Evolutionary conservation across 2,888 invertebrate species (phyloP), one percentile per base, ranked within the genome.

Genomic region (Sicus ferrugineus): DNA sequence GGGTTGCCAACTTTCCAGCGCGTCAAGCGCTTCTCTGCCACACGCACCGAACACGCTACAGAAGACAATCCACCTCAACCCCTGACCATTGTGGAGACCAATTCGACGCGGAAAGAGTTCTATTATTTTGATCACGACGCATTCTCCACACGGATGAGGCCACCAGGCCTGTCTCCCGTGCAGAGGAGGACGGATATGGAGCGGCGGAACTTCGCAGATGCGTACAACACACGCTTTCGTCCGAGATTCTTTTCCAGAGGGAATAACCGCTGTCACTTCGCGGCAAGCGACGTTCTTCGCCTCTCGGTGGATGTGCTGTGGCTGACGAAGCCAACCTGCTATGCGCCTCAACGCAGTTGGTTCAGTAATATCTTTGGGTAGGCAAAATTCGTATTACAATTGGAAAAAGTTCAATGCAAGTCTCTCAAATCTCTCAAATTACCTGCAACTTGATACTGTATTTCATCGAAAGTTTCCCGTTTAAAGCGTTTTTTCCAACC

Each of bases 61-160:
- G n/a, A n/a, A 1, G 46, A 26, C 26, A 46, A 74, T 73, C 0
- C 78, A 81, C n/a, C n/a, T 26, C 80, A 80, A 63, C 81, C 81
- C 0, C 63, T 80, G 6, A 74, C 78, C 0, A 76, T 81, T 0
- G 81, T 82, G 4, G 82, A 83, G 67, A 82, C 83, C 0, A 82
- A 82, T 23, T 81, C 83, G 0, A 82, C 83, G 1, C 79, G 83
- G 28, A 82, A 82, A 62, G 83, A 81, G 30, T 81, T 76, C 42
- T 82, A 83, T 34, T 82, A 76, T 34, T 75, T 74, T 42, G 82
- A 82, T 67, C 79, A 75, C 21, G 80, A 81, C 30, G 75, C 80
- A 70, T 73, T 74, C 4, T 77, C 77, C 21, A 76, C 77, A 2
- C 75, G 76, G 3, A 69, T 76, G 21, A 11, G 23, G 9, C 48